phyloP scores from a whole-genome alignment of 2,113 vertebrate genomes.

The Podarcis raffonei region DNA sequence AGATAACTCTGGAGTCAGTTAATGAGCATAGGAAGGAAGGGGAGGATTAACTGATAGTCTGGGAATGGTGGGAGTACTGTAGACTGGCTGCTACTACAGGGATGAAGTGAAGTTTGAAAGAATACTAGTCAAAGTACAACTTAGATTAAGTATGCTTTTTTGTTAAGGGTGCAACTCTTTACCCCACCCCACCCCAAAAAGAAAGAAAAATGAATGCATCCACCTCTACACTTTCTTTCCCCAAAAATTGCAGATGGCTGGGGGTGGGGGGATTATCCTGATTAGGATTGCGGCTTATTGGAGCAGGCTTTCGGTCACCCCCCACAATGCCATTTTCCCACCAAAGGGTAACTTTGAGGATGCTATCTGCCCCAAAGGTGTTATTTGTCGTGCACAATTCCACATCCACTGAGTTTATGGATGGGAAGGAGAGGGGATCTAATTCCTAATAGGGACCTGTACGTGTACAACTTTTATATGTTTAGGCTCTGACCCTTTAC shows the following conservation, averaged over 20 bases:
- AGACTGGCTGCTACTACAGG: not conserved
- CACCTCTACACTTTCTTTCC: too few species aligned
- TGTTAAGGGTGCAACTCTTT: too few species aligned
- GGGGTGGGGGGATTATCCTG: too few species aligned
- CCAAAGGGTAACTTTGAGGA: not conserved
- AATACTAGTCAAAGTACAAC: not conserved
- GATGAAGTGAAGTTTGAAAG: not conserved
- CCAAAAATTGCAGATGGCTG: too few species aligned
- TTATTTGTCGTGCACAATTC: not conserved
- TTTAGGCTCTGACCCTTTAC: not conserved
- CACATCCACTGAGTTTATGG: not conserved
- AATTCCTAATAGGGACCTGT: not conserved
- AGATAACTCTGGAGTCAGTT: not conserved
- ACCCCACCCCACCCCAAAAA: too few species aligned
- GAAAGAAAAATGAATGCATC: too few species aligned
- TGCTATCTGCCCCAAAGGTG: not conserved
- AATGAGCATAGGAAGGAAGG: not conserved
- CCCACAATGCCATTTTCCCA: not conserved
- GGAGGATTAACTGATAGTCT: not conserved
- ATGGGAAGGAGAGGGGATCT: not conserved
- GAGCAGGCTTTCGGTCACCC: too few species aligned
- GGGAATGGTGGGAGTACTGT: not conserved
- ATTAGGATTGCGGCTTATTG: too few species aligned
- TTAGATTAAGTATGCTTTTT: not conserved
- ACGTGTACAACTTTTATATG: not conserved